Conservation (phyloP, 1,140 invertebrate species). For the Linepithema humile region DNA sequence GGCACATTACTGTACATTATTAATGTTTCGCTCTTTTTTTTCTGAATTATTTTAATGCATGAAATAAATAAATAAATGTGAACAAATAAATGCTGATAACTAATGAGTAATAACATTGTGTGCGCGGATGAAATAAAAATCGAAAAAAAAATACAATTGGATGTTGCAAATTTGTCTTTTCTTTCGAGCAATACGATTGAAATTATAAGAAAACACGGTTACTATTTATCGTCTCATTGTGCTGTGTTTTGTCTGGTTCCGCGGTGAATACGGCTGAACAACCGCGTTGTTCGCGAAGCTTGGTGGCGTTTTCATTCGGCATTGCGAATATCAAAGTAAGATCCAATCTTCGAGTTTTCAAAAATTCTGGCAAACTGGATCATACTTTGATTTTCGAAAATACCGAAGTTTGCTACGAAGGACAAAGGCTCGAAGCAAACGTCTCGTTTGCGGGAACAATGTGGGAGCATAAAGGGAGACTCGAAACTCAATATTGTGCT, state of each 20-base stretch:
- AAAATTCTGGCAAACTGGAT: constrained; percentile 41
- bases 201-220: constrained; percentile 12
- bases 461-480: constrained; percentile 55
- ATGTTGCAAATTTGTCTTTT: constrained; percentile 13
- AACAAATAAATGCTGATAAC: not conserved
- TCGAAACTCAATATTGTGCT: constrained; percentile 56
- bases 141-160: not conserved
- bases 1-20: not conserved
- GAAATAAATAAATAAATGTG: not conserved
- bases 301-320: not conserved
- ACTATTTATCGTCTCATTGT: not conserved
- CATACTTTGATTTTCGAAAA: constrained; percentile 47
- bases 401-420: constrained; percentile 43
- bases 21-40: not conserved
- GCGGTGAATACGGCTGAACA: not conserved
- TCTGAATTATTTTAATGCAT: not conserved
- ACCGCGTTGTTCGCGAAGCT: not conserved
- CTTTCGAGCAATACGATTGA: not conserved
- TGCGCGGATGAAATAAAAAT: not conserved
- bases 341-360: constrained; percentile 11
- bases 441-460: constrained; percentile 57
- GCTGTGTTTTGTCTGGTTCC: not conserved
- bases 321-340: not conserved
- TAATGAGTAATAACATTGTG: not conserved
- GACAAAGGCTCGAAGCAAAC: constrained; percentile 51